Conservation (phyloP, 2,797 vertebrate genomes). For the Platalea minor region DNA sequence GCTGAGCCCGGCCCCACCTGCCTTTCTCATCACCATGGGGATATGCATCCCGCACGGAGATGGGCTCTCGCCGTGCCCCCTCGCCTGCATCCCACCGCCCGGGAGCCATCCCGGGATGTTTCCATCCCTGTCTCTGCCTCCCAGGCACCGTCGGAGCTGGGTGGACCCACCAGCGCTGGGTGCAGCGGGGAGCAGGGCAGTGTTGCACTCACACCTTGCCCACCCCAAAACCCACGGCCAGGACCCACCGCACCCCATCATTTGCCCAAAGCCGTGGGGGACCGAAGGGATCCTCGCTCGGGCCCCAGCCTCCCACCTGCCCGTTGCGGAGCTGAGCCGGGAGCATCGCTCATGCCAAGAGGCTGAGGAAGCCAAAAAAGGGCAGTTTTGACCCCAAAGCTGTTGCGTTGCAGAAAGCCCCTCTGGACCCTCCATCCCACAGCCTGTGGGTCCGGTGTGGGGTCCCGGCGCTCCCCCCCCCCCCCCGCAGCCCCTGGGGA, state of each 20-base stretch:
- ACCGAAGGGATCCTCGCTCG: accelerated
- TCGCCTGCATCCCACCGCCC: accelerated
- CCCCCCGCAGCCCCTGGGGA: accelerated
- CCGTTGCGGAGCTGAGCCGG: accelerated
- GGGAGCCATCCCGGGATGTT: background rate
- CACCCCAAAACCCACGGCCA: accelerated
- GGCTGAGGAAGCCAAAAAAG: background rate
- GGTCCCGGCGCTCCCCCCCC: background rate
- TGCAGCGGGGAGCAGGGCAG: accelerated
- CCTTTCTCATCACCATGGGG: background rate
- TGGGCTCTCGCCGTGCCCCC: accelerated
- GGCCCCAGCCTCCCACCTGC: background rate
- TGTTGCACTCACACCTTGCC: background rate
- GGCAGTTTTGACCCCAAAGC: accelerated
- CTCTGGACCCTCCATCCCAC: background rate
- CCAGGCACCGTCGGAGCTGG: accelerated
- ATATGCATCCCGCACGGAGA: accelerated
- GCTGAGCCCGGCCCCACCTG: background rate
- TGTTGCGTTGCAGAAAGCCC: background rate
- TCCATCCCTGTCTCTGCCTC: background rate
- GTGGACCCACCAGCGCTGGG: background rate
- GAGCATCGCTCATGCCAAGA: accelerated
- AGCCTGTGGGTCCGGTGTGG: accelerated
- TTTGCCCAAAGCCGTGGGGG: accelerated
- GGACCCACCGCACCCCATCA: accelerated